Conservation (phyloP, 2,797 vertebrate species). For the Rhinichthys osculus region DNA sequence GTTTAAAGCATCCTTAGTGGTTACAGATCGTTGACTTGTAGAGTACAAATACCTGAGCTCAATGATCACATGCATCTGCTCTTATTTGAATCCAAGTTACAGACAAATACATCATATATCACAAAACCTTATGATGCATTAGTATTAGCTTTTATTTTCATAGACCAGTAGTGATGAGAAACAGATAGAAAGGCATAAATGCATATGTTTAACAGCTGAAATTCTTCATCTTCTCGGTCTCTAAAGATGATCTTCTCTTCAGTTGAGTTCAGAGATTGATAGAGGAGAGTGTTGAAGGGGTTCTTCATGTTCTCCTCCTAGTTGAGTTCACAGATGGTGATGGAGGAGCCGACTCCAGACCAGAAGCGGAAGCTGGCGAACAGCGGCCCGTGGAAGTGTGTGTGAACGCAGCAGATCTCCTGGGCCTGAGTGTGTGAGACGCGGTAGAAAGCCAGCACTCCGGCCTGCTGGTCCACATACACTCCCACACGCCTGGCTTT, state of each 20-base stretch:
- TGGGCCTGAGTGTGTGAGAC: conserved; percentile 68
- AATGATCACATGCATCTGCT: not conserved
- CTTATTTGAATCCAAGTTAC: not conserved
- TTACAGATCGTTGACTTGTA: not conserved
- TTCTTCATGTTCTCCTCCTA: no score
- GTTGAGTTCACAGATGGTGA: conserved; percentile 72
- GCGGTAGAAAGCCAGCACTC: conserved; percentile 78
- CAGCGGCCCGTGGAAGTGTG: conserved; percentile 74
- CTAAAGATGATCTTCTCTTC: no score
- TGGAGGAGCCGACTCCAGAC: conserved; percentile 66
- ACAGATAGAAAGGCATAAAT: not conserved
- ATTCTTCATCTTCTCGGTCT: not conserved
- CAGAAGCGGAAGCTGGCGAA: conserved; percentile 81
- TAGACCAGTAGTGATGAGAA: not conserved
- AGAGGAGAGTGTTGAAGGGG: no score
- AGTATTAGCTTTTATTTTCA: not conserved
- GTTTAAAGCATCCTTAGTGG: no score
- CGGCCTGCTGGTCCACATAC: conserved; percentile 80
- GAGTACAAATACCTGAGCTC: not conserved
- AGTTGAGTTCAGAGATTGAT: no score
- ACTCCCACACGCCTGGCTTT: conserved; percentile 76
- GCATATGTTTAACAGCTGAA: not conserved
- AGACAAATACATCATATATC: not conserved
- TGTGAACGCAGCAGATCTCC: conserved; percentile 75
- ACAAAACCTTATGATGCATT: not conserved